Conservation (phyloP, 2,113 vertebrate species). For the Sturnus vulgaris region DNA sequence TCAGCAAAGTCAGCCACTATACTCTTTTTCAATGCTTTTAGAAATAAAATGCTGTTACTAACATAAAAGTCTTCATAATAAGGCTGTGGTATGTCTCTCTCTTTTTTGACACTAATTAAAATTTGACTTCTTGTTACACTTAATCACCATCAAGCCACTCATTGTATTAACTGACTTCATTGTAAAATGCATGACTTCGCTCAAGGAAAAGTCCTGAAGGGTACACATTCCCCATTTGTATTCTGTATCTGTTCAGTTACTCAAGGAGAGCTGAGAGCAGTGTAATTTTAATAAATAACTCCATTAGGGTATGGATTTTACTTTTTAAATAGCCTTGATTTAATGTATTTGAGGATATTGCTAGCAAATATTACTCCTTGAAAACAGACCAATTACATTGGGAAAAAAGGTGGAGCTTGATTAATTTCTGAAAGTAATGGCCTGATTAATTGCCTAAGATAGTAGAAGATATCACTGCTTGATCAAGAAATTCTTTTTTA, state of each 20-base stretch:
- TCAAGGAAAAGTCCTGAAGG: not conserved
- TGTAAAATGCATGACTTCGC: not conserved
- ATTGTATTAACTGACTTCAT: constrained; percentile 17
- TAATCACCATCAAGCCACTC: constrained; percentile 7
- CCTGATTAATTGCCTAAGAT: not conserved
- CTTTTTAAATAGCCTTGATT: not conserved
- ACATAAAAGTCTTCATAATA: not conserved
- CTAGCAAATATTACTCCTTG: not conserved
- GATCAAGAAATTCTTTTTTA: not conserved
- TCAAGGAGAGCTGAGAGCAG: not conserved
- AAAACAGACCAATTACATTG: not conserved
- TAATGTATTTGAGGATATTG: not conserved
- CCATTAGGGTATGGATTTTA: not conserved
- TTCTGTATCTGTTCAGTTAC: not conserved
- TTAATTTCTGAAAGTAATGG: not conserved
- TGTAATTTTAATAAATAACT: not conserved
- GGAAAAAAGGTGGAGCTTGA: not conserved
- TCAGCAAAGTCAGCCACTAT: not conserved
- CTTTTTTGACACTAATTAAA: constrained; percentile 7
- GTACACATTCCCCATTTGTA: not conserved
- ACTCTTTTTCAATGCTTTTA: not conserved
- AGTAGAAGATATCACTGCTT: not conserved
- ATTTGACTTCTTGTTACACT: not conserved
- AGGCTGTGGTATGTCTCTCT: not conserved
- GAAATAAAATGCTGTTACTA: not conserved